phyloP scores from a whole-genome alignment of 23 tunicate species.

The Aplidium turbinatum region DNA sequence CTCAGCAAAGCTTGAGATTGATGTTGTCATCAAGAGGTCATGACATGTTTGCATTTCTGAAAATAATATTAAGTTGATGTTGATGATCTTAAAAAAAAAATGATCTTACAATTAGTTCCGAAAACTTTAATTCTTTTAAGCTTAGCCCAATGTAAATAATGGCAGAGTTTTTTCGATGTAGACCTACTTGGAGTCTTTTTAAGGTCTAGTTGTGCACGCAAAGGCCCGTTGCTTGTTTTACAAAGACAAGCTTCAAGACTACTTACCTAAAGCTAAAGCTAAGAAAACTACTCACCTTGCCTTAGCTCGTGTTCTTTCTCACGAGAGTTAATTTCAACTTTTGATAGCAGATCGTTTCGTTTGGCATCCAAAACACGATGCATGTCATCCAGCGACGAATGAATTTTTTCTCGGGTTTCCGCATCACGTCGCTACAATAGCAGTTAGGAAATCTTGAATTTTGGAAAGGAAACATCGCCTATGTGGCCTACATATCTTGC shows the following conservation, averaged over 20 bases:
- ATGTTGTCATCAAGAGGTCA: slow-evolving; percentile 42
- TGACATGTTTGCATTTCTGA: slow-evolving; percentile 48
- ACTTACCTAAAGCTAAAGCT: neutral
- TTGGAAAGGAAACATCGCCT: too few species aligned
- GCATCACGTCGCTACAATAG: slow-evolving; percentile 44
- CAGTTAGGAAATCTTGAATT: too few species aligned
- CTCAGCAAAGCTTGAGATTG: slow-evolving; percentile 57
- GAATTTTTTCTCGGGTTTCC: slow-evolving; percentile 51
- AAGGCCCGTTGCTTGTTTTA: too few species aligned
- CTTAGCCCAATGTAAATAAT: neutral
- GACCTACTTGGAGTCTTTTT: neutral
- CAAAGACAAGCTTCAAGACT: too few species aligned
- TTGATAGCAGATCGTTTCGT: slow-evolving; percentile 59
- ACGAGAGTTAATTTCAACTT: slow-evolving; percentile 45
- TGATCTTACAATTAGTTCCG: too few species aligned
- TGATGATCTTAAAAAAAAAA: too few species aligned
- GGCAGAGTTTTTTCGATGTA: neutral
- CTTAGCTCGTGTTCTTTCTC: slow-evolving; percentile 45
- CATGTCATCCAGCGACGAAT: slow-evolving; percentile 69
- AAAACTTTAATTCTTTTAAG: too few species aligned
- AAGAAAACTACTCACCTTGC: slow-evolving; percentile 31
- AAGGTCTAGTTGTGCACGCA: too few species aligned
- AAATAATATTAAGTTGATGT: too few species aligned
- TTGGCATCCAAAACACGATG: slow-evolving; percentile 64
- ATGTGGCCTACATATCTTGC: too few species aligned